Percentiles rank a stretch among this genome's conserved stretches.
phyloP scores from a whole-genome alignment of 1,140 invertebrate genomes.

The Drosophila tsacasi region DNA sequence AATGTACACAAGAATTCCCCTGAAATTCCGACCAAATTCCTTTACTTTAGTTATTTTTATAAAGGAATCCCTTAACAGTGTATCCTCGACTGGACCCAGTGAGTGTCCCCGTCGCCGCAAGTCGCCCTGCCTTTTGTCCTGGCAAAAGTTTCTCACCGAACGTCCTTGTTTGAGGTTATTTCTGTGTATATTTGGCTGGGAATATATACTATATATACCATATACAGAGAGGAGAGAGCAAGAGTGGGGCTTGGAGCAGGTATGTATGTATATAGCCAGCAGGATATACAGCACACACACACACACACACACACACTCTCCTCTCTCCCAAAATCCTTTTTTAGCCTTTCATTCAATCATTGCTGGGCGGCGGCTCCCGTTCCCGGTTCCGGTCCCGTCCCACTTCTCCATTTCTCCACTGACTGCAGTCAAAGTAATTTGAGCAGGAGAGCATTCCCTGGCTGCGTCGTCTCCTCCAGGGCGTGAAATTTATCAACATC shows the following conservation, averaged over 20 bases:
- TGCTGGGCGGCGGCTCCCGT: conserved; percentile 39
- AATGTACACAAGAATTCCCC: background rate
- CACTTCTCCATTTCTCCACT: conserved; percentile 14
- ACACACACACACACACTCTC: background rate
- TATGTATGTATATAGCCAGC: conserved; percentile 1
- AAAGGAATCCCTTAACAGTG: conserved; percentile 3
- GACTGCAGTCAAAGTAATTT: conserved; percentile 79
- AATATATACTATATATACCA: conserved; percentile 2
- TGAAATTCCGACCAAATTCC: background rate
- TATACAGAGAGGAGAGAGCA: background rate
- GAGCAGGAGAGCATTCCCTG: conserved; percentile 39
- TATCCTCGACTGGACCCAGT: conserved; percentile 14
- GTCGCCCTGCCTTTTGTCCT: conserved; percentile 23
- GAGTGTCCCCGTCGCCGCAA: background rate
- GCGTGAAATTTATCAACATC: conserved; percentile 74
- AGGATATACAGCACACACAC: conserved; percentile 10
- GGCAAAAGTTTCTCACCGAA: conserved; percentile 66
- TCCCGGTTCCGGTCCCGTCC: background rate
- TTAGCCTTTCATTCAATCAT: conserved; percentile 81
- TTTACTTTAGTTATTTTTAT: background rate
- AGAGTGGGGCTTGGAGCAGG: background rate
- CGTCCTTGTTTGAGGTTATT: conserved; percentile 84
- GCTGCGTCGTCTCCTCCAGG: conserved; percentile 47
- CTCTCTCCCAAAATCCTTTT: conserved; percentile 67
- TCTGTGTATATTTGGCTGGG: conserved; percentile 53